A percentile compares a stretch with the other conserved stretches of the same genome.
phyloP scores from a whole-genome alignment of 2,113 vertebrate genomes.

The Microcebus tavaratra region DNA sequence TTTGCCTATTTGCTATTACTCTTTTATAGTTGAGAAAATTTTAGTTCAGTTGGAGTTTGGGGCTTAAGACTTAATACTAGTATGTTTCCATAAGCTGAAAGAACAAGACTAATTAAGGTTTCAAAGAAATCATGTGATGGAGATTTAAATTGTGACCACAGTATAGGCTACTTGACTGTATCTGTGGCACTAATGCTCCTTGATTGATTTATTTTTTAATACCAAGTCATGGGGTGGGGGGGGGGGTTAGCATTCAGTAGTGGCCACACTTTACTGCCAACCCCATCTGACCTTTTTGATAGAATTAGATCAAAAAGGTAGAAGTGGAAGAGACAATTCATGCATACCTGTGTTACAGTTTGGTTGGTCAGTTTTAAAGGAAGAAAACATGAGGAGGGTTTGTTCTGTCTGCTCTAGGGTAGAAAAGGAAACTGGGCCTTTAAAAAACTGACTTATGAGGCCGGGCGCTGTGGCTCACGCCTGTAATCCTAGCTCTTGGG shows the following conservation, averaged over 20 bases:
- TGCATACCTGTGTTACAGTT: constrained; percentile 21
- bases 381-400: not conserved
- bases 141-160: constrained; percentile 33
- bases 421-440: not conserved
- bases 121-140: constrained; percentile 4
- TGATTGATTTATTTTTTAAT: not conserved
- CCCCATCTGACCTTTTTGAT: constrained; percentile 9
- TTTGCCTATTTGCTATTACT: constrained; percentile 34
- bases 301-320: not conserved
- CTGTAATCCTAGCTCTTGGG: too few species aligned
- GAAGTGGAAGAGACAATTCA: not conserved
- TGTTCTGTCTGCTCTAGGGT: not conserved
- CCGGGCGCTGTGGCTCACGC: too few species aligned
- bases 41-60: constrained; percentile 40
- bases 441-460: not conserved
- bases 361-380: constrained; percentile 46
- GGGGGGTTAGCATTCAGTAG: not conserved
- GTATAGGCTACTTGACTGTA: not conserved
- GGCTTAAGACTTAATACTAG: constrained; percentile 3
- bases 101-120: constrained; percentile 37
- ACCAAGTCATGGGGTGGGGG: not conserved
- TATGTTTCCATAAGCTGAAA: constrained; percentile 32
- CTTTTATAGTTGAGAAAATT: constrained; percentile 51
- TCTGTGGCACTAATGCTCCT: constrained; percentile 1
- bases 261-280: not conserved